These are phyloP conservation scores for Ochropleura plecta DNA, from an alignment of 2,888 invertebrate species.

Conservation along the genomic window DNA sequence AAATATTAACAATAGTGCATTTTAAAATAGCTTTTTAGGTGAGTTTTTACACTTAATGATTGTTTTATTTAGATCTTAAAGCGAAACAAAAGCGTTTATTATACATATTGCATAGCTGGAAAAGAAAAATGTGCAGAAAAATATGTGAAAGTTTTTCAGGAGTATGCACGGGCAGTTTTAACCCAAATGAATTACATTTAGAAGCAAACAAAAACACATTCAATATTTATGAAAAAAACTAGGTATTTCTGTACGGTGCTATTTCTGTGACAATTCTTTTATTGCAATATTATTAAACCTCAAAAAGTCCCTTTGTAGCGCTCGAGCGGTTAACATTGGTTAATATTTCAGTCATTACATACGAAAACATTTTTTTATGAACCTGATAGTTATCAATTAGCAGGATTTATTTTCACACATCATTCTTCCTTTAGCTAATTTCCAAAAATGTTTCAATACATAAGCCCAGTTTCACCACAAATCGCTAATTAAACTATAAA, in stretches of 20 bases:
- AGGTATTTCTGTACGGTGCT: slow-evolving; percentile 30
- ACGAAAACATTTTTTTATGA: neutral
- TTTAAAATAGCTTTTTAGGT: neutral
- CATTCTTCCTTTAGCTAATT: neutral
- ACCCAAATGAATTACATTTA: slow-evolving; percentile 28
- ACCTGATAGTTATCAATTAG: neutral
- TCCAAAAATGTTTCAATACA: neutral
- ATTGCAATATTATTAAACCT: slow-evolving; percentile 8
- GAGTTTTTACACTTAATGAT: neutral
- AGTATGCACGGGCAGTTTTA: neutral
- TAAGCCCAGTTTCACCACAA: neutral
- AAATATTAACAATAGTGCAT: neutral
- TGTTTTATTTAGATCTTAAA: neutral
- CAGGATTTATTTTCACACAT: neutral
- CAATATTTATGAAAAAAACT: slow-evolving; percentile 11
- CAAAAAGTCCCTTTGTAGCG: too few species aligned
- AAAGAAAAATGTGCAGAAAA: neutral
- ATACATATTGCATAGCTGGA: neutral
- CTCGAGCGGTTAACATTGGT: slow-evolving; percentile 33
- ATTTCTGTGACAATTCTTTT: slow-evolving; percentile 36
- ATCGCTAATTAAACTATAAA: neutral
- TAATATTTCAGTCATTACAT: slow-evolving; percentile 32
- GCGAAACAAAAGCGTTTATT: neutral
- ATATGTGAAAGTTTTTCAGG: neutral
- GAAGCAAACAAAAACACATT: slow-evolving; percentile 27